A percentile compares a stretch with the other conserved stretches of the same genome.
Evolutionary conservation across 2,888 invertebrate genomes (phyloP).

Genomic region (Phasia obesa): DNA sequence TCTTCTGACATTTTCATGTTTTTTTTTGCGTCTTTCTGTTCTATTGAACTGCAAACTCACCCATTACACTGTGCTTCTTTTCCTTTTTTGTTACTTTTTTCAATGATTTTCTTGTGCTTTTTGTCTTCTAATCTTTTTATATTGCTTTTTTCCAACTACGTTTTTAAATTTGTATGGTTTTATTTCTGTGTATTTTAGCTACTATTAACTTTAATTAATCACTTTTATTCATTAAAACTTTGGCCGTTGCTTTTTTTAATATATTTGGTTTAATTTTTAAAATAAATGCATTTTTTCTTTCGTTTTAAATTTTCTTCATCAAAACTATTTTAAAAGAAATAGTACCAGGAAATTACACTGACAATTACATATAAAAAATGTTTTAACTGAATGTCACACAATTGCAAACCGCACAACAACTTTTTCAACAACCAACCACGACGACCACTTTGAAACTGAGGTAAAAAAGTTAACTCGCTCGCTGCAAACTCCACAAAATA

Average conservation of each 20-base stretch:
- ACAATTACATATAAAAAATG: conserved; percentile 32
- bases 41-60: conserved; percentile 67
- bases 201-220: conserved; percentile 49
- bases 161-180: conserved; percentile 39
- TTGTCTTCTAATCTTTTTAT: conserved; percentile 76
- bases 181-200: conserved; percentile 37
- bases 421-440: conserved; percentile 37
- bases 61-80: conserved; percentile 73
- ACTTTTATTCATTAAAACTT: conserved; percentile 60
- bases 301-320: conserved; percentile 34
- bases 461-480: conserved; percentile 50
- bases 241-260: conserved; percentile 12
- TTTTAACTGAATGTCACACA: conserved; percentile 46
- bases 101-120: conserved; percentile 74
- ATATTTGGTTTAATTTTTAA: conserved; percentile 28
- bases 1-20: conserved; percentile 55
- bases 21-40: conserved; percentile 38
- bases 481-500: conserved; percentile 33
- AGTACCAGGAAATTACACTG: conserved; percentile 60
- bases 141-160: conserved; percentile 39
- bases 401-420: conserved; percentile 31
- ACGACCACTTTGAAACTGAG: conserved; percentile 63
- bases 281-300: conserved; percentile 65
- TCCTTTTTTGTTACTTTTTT: conserved; percentile 67
- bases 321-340: conserved; percentile 53